These are phyloP conservation scores for Leptestheria dahalacensis DNA, from an alignment of 1,140 invertebrate species.

Conservation along the genomic window DNA sequence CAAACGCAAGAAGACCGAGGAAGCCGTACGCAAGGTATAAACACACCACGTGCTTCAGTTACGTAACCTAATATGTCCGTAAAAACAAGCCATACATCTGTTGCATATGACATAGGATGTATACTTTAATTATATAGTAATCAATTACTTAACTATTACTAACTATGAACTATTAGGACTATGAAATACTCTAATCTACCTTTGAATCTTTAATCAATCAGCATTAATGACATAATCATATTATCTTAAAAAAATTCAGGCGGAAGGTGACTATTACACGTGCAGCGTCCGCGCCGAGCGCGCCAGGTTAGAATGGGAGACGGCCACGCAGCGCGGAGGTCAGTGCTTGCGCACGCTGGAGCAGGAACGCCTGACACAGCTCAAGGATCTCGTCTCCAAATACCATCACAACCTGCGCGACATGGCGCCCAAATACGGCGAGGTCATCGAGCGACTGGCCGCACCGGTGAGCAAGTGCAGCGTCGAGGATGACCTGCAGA, in stretches of 20 bases:
- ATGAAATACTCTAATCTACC: neutral
- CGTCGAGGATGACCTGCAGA: conserved; percentile 53
- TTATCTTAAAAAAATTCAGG: conserved; percentile 24
- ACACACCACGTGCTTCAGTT: too few relatives aligned
- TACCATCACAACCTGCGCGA: conserved; percentile 63
- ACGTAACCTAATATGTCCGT: neutral
- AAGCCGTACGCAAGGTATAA: conserved; percentile 53
- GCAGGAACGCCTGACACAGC: conserved; percentile 66
- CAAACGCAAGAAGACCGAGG: conserved; percentile 77
- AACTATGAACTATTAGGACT: neutral
- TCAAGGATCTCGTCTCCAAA: conserved; percentile 58
- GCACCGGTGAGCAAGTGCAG: conserved; percentile 52
- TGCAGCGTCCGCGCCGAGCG: conserved; percentile 74
- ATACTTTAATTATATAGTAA: too few relatives aligned
- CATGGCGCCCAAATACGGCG: conserved; percentile 42
- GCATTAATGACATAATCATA: too few relatives aligned
- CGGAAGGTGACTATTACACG: conserved; percentile 86
- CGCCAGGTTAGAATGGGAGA: conserved; percentile 79
- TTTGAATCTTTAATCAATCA: too few relatives aligned
- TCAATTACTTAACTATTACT: neutral
- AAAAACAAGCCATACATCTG: neutral
- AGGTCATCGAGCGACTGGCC: conserved; percentile 40
- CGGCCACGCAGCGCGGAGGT: conserved; percentile 60
- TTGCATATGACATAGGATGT: too few relatives aligned
- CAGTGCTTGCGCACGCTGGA: conserved; percentile 59